phyloP scores from a whole-genome alignment of 2,797 vertebrate genomes.

The Alcedo atthis region DNA sequence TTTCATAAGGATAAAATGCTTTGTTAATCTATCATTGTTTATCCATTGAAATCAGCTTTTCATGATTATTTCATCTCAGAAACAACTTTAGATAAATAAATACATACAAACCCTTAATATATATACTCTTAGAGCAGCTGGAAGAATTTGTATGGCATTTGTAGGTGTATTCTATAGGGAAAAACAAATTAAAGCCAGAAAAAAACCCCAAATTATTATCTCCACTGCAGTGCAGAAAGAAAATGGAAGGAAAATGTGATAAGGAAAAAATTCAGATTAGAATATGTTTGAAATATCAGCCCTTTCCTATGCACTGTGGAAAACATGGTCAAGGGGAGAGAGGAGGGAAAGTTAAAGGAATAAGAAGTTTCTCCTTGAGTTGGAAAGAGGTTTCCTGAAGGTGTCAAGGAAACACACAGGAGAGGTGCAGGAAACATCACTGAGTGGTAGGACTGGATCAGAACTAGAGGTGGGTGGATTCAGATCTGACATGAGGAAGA shows the following conservation, averaged over 20 bases:
- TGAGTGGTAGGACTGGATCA: no score
- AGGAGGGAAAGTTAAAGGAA: neutral
- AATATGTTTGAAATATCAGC: neutral
- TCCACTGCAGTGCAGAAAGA: neutral
- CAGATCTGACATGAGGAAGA: no score
- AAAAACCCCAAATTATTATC: no score
- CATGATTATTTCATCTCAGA: neutral
- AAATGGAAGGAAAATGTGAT: neutral
- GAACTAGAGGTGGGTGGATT: no score
- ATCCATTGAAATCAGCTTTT: neutral
- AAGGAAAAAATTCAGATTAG: neutral
- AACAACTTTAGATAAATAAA: neutral
- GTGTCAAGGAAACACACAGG: neutral
- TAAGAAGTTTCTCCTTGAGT: neutral
- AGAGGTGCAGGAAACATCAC: neutral
- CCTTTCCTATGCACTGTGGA: neutral
- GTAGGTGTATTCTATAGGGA: neutral
- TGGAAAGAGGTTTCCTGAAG: neutral
- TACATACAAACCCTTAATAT: no score
- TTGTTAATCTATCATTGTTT: neutral
- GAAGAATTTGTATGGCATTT: neutral
- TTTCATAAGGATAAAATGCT: neutral
- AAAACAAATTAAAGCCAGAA: neutral
- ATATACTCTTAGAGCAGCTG: neutral
- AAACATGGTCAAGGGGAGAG: neutral